phyloP scores from a whole-genome alignment of 2,888 invertebrate genomes.

The Leucania comma region DNA sequence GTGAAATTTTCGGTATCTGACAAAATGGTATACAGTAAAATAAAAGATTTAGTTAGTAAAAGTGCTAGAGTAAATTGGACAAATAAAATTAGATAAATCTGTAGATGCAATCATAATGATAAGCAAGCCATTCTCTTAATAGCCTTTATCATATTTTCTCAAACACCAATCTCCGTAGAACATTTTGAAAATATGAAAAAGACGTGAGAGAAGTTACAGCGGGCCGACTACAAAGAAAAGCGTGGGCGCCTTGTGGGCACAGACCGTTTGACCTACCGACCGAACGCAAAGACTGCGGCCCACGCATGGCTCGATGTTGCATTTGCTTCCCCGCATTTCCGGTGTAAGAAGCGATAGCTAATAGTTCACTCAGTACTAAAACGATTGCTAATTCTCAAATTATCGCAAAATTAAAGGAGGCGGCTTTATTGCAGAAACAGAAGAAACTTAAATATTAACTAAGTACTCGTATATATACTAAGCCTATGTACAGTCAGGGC shows the following conservation, averaged over 20 bases:
- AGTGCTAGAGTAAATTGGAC: no score
- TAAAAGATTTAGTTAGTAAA: no score
- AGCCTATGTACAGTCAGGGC: no score
- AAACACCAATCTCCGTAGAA: constrained; percentile 32
- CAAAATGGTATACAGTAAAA: no score
- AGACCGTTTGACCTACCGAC: constrained; percentile 49
- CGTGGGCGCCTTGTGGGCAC: constrained; percentile 34
- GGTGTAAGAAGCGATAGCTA: constrained; percentile 14
- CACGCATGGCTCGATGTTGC: constrained; percentile 20
- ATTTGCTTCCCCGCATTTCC: constrained; percentile 34
- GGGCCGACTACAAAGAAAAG: constrained; percentile 46
- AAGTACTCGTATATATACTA: no score
- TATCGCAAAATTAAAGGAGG: no score
- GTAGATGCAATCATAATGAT: no score
- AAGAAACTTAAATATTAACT: no score
- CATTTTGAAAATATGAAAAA: constrained; percentile 23
- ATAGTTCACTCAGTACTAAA: background rate
- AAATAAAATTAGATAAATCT: no score
- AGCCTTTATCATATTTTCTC: constrained; percentile 8
- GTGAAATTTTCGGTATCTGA: background rate
- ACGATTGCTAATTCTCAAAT: constrained; percentile 11
- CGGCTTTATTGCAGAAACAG: no score
- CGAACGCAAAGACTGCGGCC: constrained; percentile 7
- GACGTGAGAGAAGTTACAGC: constrained; percentile 44
- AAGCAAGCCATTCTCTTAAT: background rate